Evolutionary conservation across 1,140 invertebrate species (phyloP).

Genomic region (Acromyrmex charruanus): DNA sequence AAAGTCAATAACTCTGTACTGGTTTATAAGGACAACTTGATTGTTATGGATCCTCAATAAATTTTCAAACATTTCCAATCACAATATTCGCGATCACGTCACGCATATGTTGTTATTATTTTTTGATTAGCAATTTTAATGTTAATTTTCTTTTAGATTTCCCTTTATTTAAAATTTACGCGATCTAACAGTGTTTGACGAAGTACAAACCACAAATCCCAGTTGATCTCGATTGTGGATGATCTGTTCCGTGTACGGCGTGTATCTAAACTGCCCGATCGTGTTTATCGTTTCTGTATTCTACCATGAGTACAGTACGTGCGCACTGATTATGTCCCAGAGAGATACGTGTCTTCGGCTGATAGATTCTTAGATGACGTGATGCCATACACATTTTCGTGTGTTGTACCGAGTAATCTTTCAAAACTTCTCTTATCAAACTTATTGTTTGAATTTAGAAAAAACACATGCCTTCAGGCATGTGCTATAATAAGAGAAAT

Average conservation of each 20-base stretch:
- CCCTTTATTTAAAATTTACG: background rate
- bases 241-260: background rate
- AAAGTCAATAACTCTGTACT: too few species aligned
- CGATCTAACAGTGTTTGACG: background rate
- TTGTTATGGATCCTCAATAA: background rate
- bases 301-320: background rate
- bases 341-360: background rate
- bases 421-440: background rate
- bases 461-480: too few species aligned
- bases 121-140: background rate
- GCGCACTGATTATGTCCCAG: background rate
- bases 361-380: background rate
- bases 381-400: background rate
- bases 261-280: background rate
- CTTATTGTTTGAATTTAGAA: too few species aligned
- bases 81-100: background rate
- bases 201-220: background rate
- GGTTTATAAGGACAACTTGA: background rate
- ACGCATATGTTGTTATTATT: background rate
- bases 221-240: background rate
- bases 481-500: too few species aligned
- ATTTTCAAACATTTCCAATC: background rate
- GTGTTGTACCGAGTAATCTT: background rate
- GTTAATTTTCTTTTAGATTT: background rate
- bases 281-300: background rate